Evolutionary conservation across 1,140 invertebrate genomes (phyloP), one percentile per base, ranked within the genome.

Genomic region (Caenorhabditis latens): DNA sequence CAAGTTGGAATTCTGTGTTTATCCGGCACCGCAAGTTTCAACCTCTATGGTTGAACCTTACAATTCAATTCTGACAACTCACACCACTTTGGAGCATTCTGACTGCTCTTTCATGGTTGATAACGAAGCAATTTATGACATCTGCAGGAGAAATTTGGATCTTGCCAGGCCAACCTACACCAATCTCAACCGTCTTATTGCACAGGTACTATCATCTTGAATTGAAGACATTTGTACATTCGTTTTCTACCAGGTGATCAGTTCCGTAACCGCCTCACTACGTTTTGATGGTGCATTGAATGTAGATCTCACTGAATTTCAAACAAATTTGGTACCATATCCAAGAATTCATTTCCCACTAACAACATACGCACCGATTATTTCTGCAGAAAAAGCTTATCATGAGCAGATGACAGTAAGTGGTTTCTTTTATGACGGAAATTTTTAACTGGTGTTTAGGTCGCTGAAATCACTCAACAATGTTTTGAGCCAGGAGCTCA

Each of bases 51-150:
- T 93, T 57, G 93, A 93, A 88, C 93, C 93, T 9, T 94, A 94
- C 91, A 94, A 94, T 87, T 93, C 93, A 43, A 92, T 94, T 71
- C 90, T 94, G 43, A 93, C 93, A 4, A 95, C 96, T 0, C 96
- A 97, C 90, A 95, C 95, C n/a, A 94, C 93, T 58, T 88, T 92
- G n/a, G 92, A 93, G 84, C 93, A 93, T 83, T 92, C 92, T 11
- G 93, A 94, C 86, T 93, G 93, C 82, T 91, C 91, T 2, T 92
- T 92, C 61, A 92, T 92, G 91, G 95, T 90, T 89, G 96, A 96
- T 93, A 96, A 95, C 92, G 96, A 97, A 92, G 96, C 96, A 88
- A 97, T 97, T 91, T 97, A 97, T 90, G 96, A 97, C 92, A 97
- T 97, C 93, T 97, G 96, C 93, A 94, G 96, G 63, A 94, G 96